A percentile compares a stretch with the other conserved stretches of the same genome.
Conservation (phyloP, 2,888 invertebrate genomes). For the Rhopalosiphum nymphaeae region DNA sequence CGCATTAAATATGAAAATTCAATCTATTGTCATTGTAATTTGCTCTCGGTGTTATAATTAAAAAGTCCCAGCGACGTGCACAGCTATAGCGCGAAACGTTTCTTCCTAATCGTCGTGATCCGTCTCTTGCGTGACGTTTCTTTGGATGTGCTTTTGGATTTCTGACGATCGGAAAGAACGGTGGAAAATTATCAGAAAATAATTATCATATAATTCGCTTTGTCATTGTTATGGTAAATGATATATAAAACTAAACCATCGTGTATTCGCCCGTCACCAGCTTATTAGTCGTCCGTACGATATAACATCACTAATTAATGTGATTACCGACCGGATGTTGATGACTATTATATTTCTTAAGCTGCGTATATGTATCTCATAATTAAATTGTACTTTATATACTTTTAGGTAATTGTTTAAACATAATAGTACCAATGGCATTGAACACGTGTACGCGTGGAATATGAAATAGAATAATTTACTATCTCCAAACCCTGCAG, state of each 20-base stretch:
- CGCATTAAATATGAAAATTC: slow-evolving; percentile 14
- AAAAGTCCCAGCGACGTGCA: not conserved
- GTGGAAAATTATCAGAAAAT: not conserved
- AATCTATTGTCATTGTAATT: slow-evolving; percentile 24
- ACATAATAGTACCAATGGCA: not conserved
- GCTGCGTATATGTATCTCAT: not conserved
- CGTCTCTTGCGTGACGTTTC: not conserved
- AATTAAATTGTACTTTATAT: not conserved
- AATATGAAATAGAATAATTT: too few relatives aligned
- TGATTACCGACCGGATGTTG: not conserved
- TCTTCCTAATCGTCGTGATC: not conserved
- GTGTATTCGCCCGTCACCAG: not conserved
- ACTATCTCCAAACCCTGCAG: too few relatives aligned
- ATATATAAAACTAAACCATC: not conserved
- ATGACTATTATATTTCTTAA: not conserved
- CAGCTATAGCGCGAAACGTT: not conserved
- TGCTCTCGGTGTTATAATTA: not conserved
- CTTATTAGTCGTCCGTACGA: not conserved
- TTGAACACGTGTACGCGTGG: not conserved
- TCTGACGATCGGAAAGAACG: not conserved
- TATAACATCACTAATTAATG: not conserved
- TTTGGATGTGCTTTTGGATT: not conserved
- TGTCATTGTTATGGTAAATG: not conserved
- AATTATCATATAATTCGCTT: not conserved
- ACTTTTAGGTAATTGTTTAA: not conserved